Conservation (phyloP, 2,888 invertebrate species). For the Formica aserva region DNA sequence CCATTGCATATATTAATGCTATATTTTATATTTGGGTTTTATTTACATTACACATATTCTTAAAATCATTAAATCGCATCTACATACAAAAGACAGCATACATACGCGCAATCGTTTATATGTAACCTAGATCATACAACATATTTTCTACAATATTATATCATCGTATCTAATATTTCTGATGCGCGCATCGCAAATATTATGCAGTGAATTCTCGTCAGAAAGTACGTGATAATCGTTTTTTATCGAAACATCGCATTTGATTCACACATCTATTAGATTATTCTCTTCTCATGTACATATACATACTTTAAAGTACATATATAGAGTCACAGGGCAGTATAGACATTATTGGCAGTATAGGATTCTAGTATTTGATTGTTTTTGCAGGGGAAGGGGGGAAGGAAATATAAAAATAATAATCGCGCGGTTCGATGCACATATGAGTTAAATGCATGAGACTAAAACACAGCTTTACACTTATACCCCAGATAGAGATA, state of each 20-base stretch:
- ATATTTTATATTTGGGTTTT: slow-evolving; percentile 60
- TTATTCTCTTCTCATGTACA: background rate
- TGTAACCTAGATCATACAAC: slow-evolving; percentile 51
- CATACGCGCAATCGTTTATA: slow-evolving; percentile 24
- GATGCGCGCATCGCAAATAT: slow-evolving; percentile 27
- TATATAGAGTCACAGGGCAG: slow-evolving; percentile 28
- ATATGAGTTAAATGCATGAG: background rate
- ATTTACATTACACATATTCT: slow-evolving; percentile 64
- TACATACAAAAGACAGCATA: slow-evolving; percentile 64
- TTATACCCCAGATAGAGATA: background rate
- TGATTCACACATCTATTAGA: slow-evolving; percentile 6
- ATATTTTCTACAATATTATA: slow-evolving; percentile 61
- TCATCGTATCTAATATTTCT: slow-evolving; percentile 47
- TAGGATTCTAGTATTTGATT: slow-evolving; percentile 18
- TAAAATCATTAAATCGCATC: slow-evolving; percentile 55
- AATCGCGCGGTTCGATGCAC: background rate
- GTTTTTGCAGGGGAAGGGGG: background rate
- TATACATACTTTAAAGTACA: slow-evolving; percentile 28
- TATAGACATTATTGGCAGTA: slow-evolving; percentile 1
- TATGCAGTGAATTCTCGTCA: slow-evolving; percentile 14
- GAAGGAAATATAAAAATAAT: background rate
- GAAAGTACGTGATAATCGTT: slow-evolving; percentile 17
- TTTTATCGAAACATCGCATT: background rate
- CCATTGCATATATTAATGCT: slow-evolving; percentile 55
- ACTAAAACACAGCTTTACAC: slow-evolving; percentile 7